Percentiles rank a stretch among this genome's conserved stretches.
Conservation (phyloP, 2,797 vertebrate genomes). For the Petrocephalus schoutedeni region DNA sequence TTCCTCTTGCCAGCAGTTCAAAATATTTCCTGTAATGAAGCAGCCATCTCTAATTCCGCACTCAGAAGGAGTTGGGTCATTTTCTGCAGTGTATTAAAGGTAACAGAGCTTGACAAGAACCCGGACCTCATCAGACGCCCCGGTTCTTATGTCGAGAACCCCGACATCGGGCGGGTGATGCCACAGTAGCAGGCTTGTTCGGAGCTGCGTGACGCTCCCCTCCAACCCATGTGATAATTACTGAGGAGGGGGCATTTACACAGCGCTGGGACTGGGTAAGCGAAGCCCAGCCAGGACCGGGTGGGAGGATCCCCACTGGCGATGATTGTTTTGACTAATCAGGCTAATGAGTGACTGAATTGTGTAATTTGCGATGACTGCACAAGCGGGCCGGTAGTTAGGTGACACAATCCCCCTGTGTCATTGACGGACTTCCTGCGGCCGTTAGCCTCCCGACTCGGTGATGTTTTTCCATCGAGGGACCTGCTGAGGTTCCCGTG, state of each 20-base stretch:
- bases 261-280: not conserved
- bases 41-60: not conserved
- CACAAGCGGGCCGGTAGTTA: not conserved
- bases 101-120: not conserved
- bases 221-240: not conserved
- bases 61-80: not conserved
- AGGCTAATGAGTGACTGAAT: not conserved
- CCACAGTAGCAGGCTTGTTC: not conserved
- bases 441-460: not conserved
- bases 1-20: not conserved
- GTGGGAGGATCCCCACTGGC: not conserved
- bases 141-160: not conserved
- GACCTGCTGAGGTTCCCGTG: not conserved
- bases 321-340: not conserved
- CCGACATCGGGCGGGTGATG: not conserved
- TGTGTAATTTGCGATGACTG: not conserved
- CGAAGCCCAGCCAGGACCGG: not conserved
- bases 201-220: not conserved
- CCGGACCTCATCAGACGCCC: not conserved
- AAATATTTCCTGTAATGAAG: slow-evolving; percentile 3
- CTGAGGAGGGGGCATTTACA: not conserved
- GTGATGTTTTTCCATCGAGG: not conserved
- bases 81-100: slow-evolving; percentile 2
- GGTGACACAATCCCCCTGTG: not conserved
- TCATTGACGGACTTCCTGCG: not conserved